A percentile compares a stretch with the other conserved stretches of the same genome.
phyloP scores from a whole-genome alignment of 2,888 invertebrate genomes.

The Calliphora vomitoria region DNA sequence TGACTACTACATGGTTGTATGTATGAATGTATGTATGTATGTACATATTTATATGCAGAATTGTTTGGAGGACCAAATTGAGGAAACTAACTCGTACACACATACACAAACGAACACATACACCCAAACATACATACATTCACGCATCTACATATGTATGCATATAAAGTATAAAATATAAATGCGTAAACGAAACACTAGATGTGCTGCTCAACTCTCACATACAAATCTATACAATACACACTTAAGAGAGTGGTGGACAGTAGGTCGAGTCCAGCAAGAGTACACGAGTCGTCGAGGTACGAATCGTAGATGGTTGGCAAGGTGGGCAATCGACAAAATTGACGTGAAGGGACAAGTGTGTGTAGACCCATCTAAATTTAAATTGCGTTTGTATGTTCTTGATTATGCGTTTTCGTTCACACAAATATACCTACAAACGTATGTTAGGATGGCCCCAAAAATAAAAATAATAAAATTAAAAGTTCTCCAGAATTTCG shows the following conservation, averaged over 20 bases:
- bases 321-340: conserved; percentile 65
- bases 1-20: conserved; percentile 47
- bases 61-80: conserved; percentile 66
- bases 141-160: conserved; percentile 13
- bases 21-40: conserved; percentile 52
- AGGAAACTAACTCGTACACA: conserved; percentile 65
- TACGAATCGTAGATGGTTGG: conserved; percentile 27
- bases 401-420: conserved; percentile 66
- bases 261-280: conserved; percentile 31
- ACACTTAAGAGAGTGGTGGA: conserved; percentile 58
- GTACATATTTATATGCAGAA: conserved; percentile 43
- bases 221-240: conserved; percentile 20
- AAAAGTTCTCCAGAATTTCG: too few relatives aligned
- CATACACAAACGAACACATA: conserved; percentile 12
- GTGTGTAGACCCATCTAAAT: conserved; percentile 67
- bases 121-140: too few relatives aligned
- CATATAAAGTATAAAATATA: conserved; percentile 57
- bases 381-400: conserved; percentile 73
- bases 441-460: too few relatives aligned
- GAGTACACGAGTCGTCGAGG: conserved; percentile 27
- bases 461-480: too few relatives aligned
- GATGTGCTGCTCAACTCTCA: conserved; percentile 49
- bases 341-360: conserved; percentile 55
- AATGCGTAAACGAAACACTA: conserved; percentile 65
- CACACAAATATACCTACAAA: conserved; percentile 1